phyloP scores from a whole-genome alignment of 2,113 vertebrate species.

The Crotalus helleri region DNA sequence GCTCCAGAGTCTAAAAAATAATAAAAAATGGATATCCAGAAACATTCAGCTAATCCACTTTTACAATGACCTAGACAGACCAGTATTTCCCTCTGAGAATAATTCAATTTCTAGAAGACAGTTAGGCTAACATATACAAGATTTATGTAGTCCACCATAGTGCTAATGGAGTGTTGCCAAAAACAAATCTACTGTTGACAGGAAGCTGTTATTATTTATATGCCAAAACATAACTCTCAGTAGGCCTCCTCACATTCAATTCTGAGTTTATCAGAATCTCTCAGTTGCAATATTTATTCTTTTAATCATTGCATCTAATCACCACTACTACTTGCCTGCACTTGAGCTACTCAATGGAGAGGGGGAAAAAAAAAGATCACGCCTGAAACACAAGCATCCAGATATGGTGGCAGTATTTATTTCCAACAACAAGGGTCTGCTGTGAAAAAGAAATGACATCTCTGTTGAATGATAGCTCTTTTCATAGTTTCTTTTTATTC shows the following conservation, averaged over 20 bases:
- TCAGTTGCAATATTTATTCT: conserved; percentile 39
- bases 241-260: conserved; percentile 17
- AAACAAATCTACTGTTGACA: conserved; percentile 47
- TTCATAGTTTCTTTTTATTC: too few relatives aligned
- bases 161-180: conserved; percentile 43
- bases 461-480: too few relatives aligned
- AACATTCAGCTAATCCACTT: conserved; percentile 30
- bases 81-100: conserved; percentile 40
- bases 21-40: conserved; percentile 30
- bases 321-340: not conserved
- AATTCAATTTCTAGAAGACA: conserved; percentile 37
- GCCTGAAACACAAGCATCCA: fast-evolving
- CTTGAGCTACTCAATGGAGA: not conserved
- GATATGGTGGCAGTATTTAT: not conserved
- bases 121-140: conserved; percentile 41
- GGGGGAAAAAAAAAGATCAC: not conserved
- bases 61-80: conserved; percentile 35
- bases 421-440: not conserved
- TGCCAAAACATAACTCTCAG: conserved; percentile 31
- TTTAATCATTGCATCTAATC: conserved; percentile 49
- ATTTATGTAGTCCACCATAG: conserved; percentile 36
- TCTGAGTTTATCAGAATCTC: conserved; percentile 45
- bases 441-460: not conserved
- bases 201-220: conserved; percentile 47
- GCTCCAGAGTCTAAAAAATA: conserved; percentile 22